Evolutionary conservation across 2,113 vertebrate species (phyloP).

Genomic region (Hemibagrus wyckioides): DNA sequence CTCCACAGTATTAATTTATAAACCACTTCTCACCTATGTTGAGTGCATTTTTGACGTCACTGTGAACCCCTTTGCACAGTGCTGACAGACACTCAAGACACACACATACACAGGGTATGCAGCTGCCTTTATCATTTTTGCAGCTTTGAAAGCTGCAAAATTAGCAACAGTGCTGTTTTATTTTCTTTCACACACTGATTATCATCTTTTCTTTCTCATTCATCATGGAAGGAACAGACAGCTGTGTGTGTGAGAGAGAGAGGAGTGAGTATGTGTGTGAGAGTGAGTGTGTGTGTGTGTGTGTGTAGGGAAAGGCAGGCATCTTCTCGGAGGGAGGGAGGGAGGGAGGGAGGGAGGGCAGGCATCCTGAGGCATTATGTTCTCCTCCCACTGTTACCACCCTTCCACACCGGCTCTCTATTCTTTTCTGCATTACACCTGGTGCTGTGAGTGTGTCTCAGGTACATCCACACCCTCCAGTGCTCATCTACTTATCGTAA

Average conservation of each 20-base stretch:
- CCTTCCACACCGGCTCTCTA: not conserved
- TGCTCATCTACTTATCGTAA: not conserved
- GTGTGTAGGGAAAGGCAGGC: not conserved
- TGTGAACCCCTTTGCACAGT: conserved; percentile 38
- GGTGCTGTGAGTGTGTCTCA: not conserved
- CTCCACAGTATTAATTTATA: conserved; percentile 37
- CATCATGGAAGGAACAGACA: not conserved
- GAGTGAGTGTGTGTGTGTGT: not conserved
- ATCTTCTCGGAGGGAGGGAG: too few species aligned
- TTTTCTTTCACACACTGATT: not conserved
- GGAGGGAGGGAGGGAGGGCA: too few species aligned
- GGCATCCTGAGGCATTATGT: not conserved
- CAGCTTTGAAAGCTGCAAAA: not conserved
- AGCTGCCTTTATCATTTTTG: conserved; percentile 6
- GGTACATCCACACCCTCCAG: not conserved
- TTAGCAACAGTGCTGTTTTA: not conserved
- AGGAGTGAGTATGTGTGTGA: not conserved
- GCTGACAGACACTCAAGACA: not conserved
- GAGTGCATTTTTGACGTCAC: conserved; percentile 42
- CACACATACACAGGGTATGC: not conserved
- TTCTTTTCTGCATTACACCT: not conserved
- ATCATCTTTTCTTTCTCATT: not conserved
- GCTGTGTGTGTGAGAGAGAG: too few species aligned
- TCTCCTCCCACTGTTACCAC: too few species aligned
- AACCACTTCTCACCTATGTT: conserved; percentile 12